phyloP scores from a whole-genome alignment of 2,113 vertebrate species.

The Nerophis lumbriciformis region DNA sequence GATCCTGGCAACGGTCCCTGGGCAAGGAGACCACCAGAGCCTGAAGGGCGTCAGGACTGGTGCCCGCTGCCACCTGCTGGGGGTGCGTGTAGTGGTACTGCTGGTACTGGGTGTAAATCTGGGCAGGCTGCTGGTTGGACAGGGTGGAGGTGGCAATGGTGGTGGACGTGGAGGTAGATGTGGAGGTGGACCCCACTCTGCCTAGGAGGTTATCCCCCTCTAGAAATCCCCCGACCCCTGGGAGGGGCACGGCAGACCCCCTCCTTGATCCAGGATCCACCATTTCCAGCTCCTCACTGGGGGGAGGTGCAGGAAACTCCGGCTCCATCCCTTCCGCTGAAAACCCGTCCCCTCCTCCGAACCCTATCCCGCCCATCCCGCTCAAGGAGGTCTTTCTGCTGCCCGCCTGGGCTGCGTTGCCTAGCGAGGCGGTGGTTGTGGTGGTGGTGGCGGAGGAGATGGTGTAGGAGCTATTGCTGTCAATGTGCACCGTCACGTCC shows the following conservation, averaged over 20 bases:
- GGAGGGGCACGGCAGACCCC: slow-evolving; percentile 48
- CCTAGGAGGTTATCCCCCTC: slow-evolving; percentile 75
- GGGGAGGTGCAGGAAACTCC: slow-evolving; percentile 73
- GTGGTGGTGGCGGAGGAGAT: slow-evolving; percentile 85
- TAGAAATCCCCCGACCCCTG: slow-evolving; percentile 42
- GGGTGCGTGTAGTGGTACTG: slow-evolving; percentile 68
- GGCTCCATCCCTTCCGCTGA: slow-evolving; percentile 39
- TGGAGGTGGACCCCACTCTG: slow-evolving; percentile 82
- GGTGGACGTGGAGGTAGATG: slow-evolving; percentile 84
- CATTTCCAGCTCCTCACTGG: slow-evolving; percentile 67
- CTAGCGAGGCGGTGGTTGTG: slow-evolving; percentile 83
- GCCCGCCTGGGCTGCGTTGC: slow-evolving; percentile 73
- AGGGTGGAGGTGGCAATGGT: slow-evolving; percentile 84
- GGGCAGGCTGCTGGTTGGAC: slow-evolving; percentile 69
- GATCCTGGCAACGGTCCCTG: slow-evolving; percentile 91
- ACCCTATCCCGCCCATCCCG: slow-evolving; percentile 12
- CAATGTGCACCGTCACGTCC: slow-evolving; percentile 95
- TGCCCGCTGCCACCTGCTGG: slow-evolving; percentile 65
- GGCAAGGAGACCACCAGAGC: slow-evolving; percentile 94
- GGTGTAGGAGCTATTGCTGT: slow-evolving; percentile 90
- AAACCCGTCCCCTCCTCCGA: slow-evolving; percentile 27
- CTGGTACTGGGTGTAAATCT: slow-evolving; percentile 71
- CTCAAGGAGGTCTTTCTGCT: slow-evolving; percentile 61
- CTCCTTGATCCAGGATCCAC: slow-evolving; percentile 50
- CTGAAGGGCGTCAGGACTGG: slow-evolving; percentile 84